Percentiles rank a stretch among this genome's conserved stretches.
phyloP scores from a whole-genome alignment of 2,113 vertebrate species.

The Tamias sibiricus region DNA sequence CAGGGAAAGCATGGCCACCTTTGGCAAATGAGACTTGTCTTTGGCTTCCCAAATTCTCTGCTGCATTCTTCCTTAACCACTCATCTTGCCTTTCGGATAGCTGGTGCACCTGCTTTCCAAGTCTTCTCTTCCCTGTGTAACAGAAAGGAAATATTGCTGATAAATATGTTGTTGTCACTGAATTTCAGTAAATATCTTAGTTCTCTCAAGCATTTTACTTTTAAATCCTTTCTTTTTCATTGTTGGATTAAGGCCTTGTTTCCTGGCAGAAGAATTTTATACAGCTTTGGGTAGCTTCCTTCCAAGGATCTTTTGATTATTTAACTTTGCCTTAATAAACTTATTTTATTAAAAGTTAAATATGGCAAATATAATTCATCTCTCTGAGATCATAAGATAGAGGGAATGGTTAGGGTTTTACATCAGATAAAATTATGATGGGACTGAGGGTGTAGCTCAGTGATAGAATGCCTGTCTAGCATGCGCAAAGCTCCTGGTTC shows the following conservation, averaged over 20 bases:
- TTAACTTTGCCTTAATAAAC: neutral
- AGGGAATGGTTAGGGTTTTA: neutral
- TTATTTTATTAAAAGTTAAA: neutral
- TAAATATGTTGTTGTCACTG: neutral
- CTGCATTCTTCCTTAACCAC: neutral
- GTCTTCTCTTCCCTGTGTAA: neutral
- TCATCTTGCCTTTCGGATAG: neutral
- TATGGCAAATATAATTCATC: neutral
- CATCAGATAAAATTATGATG: neutral
- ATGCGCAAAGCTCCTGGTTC: no score
- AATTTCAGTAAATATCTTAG: neutral
- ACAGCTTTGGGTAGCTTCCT: neutral
- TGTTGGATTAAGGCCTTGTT: slow-evolving; percentile 2
- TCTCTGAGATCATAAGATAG: neutral
- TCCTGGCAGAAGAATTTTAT: neutral
- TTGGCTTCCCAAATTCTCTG: neutral
- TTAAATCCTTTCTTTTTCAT: slow-evolving; percentile 9
- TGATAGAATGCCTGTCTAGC: no score
- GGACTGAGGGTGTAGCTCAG: no score
- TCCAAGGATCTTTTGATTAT: neutral
- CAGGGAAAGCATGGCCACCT: neutral
- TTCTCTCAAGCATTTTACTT: slow-evolving; percentile 3
- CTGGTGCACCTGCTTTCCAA: neutral
- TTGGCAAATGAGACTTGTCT: neutral
- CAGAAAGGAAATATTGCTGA: neutral